Percentiles rank a stretch among this genome's conserved stretches.
Evolutionary conservation across 2,113 vertebrate species (phyloP).

Genomic region (Dromaius novaehollandiae): DNA sequence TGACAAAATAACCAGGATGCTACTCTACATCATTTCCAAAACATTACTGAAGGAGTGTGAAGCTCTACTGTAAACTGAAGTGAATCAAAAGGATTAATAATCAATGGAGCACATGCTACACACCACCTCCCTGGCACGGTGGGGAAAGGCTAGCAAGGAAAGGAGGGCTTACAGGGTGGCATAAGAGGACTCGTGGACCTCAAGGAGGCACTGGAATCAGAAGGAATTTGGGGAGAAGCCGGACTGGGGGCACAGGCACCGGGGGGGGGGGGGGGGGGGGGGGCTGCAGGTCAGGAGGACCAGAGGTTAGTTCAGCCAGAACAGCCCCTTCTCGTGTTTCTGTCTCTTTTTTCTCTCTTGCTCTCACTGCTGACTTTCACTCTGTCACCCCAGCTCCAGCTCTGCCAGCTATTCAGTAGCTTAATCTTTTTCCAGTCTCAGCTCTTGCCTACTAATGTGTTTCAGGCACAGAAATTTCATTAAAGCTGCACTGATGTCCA

Average conservation of each 20-base stretch:
- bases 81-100: conserved; percentile 68
- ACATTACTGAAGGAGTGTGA: conserved; percentile 50
- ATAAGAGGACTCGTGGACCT: neutral
- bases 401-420: conserved; percentile 71
- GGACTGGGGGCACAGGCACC: neutral
- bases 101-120: neutral
- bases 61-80: conserved; percentile 62
- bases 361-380: conserved; percentile 54
- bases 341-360: neutral
- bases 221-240: neutral
- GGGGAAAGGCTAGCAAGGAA: neutral
- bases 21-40: conserved; percentile 69
- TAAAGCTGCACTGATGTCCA: conserved; percentile 72
- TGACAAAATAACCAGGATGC: neutral
- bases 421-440: conserved; percentile 74
- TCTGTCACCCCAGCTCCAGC: conserved; percentile 39
- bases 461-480: conserved; percentile 79
- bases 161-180: neutral
- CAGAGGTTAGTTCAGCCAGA: neutral
- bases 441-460: conserved; percentile 74
- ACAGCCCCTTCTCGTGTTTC: neutral
- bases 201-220: neutral
- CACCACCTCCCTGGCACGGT: neutral
- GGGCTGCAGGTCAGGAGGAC: neutral
- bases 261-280: neutral